Evolutionary conservation across 2,113 vertebrate species (phyloP).

Genomic region (Cichladusa arquata): DNA sequence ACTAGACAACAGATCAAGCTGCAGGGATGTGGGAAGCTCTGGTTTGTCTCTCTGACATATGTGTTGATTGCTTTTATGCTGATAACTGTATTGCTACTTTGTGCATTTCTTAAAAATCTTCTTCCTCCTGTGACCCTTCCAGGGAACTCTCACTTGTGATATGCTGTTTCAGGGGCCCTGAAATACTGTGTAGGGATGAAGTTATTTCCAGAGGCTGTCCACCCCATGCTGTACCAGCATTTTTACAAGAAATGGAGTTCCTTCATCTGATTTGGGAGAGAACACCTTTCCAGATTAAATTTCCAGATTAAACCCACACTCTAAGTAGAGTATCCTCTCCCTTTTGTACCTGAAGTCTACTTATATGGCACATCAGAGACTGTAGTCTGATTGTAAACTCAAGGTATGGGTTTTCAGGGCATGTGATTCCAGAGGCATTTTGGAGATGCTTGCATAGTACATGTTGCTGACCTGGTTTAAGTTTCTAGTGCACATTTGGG

Average conservation of each 20-base stretch:
- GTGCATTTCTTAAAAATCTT: background rate
- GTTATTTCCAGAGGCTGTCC: background rate
- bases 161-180: background rate
- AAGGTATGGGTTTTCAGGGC: background rate
- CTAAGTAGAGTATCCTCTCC: background rate
- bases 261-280: background rate
- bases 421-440: background rate
- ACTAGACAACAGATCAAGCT: background rate
- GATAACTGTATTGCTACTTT: background rate
- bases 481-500: accelerated
- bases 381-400: background rate
- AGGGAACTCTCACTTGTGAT: background rate
- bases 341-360: background rate
- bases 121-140: background rate
- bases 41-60: background rate
- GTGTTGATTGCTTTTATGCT: background rate
- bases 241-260: background rate
- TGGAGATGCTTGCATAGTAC: background rate
- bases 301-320: background rate
- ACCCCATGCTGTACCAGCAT: background rate
- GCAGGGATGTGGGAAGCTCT: background rate
- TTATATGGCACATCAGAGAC: background rate
- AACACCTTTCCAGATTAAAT: background rate
- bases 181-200: background rate
- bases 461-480: background rate